phyloP scores from a whole-genome alignment of 2,888 invertebrate species.

The Lithophane socia region DNA sequence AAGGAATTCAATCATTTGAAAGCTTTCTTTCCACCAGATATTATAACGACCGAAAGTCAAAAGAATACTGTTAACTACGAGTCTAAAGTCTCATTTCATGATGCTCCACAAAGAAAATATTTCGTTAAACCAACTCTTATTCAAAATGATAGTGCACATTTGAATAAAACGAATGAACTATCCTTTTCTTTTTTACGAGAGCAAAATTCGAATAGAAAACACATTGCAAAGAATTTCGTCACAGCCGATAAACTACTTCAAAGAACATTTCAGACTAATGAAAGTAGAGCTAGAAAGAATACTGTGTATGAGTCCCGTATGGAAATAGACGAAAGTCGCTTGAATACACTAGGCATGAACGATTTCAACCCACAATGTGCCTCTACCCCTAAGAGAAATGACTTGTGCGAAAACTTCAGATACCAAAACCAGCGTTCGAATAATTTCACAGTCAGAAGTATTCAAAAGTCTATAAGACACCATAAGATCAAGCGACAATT shows the following conservation, averaged over 20 bases:
- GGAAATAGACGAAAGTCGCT: conserved; percentile 13
- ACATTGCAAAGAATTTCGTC: background rate
- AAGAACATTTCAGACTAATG: conserved; percentile 24
- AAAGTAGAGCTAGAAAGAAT: conserved; percentile 7
- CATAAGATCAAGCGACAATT: conserved; percentile 27
- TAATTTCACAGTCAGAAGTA: conserved; percentile 16
- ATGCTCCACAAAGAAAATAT: conserved; percentile 22
- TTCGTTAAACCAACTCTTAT: background rate
- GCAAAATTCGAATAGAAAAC: conserved; percentile 18
- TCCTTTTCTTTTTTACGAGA: conserved; percentile 71
- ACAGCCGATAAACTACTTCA: conserved; percentile 13
- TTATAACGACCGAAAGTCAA: conserved; percentile 6
- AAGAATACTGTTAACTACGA: conserved; percentile 4
- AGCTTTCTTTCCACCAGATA: conserved; percentile 22
- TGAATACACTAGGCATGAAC: conserved; percentile 37
- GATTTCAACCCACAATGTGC: conserved; percentile 76
- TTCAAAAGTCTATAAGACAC: conserved; percentile 24
- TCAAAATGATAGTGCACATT: background rate
- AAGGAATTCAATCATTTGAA: conserved; percentile 51
- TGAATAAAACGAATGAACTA: conserved; percentile 54
- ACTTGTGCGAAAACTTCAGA: conserved; percentile 16
- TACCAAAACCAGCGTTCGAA: conserved; percentile 29
- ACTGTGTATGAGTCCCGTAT: conserved; percentile 8
- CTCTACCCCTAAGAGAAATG: conserved; percentile 78
- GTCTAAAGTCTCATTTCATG: conserved; percentile 1